Evolutionary conservation across 2,797 vertebrate genomes (phyloP).

Genomic region (Choloepus didactylus): DNA sequence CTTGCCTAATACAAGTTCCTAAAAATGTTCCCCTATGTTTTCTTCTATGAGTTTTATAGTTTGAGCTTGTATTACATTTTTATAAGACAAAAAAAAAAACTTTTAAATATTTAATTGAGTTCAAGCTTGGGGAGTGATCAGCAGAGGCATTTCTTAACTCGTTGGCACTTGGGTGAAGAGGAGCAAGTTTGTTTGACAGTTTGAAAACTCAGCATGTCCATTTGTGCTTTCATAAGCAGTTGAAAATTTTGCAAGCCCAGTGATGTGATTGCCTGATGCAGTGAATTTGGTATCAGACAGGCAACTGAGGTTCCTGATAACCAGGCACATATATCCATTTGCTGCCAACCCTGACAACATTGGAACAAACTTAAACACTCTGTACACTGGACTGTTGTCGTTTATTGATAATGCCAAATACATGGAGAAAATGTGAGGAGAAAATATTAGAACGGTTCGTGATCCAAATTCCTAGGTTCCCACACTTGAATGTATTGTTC

Average conservation of each 20-base stretch:
- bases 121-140: not conserved
- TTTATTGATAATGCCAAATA: not conserved
- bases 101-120: not conserved
- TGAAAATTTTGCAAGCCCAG: conserved; percentile 48
- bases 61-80: not conserved
- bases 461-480: not conserved
- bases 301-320: not conserved
- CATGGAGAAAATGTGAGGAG: not conserved
- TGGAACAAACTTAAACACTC: not conserved
- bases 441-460: not conserved
- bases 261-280: not conserved
- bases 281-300: conserved; percentile 13
- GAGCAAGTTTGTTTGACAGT: conserved; percentile 43
- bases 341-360: not conserved
- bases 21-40: no score
- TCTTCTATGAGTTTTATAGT: no score
- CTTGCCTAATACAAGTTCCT: no score
- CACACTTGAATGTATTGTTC: not conserved
- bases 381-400: not conserved
- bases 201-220: not conserved
- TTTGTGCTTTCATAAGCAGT: conserved; percentile 62
- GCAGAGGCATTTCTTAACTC: not conserved
- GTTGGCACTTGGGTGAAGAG: not conserved
- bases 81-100: not conserved
- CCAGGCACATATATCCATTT: not conserved